phyloP scores from a whole-genome alignment of 2,113 vertebrate species.

The Sinocyclocheilus rhinocerous region DNA sequence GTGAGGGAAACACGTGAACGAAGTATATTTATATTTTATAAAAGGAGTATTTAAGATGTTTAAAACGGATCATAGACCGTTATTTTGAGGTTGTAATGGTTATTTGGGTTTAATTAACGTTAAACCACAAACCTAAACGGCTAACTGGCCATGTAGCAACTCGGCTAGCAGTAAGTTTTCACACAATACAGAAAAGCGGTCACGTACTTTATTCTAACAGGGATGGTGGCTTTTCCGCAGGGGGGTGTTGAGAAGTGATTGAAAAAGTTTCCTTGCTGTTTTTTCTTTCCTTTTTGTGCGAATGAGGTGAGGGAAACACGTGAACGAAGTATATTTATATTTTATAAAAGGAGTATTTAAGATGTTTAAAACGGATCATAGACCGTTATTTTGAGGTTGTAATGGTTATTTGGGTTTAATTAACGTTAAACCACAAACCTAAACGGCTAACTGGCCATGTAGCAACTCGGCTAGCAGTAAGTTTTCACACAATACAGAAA shows the following conservation, averaged over 20 bases:
- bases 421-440: background rate
- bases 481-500: slow-evolving; percentile 18
- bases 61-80: background rate
- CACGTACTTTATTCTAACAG: slow-evolving; percentile 54
- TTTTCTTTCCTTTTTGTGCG: slow-evolving; percentile 43
- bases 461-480: slow-evolving; percentile 21
- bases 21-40: background rate
- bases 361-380: background rate
- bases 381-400: background rate
- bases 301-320: slow-evolving; percentile 36
- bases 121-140: slow-evolving; percentile 2
- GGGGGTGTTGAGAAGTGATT: slow-evolving; percentile 68
- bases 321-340: background rate
- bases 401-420: background rate
- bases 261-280: slow-evolving; percentile 59
- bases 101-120: background rate
- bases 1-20: slow-evolving; percentile 26
- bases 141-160: slow-evolving; percentile 34
- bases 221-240: slow-evolving; percentile 57
- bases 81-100: background rate
- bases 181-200: slow-evolving; percentile 16
- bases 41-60: background rate
- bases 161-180: slow-evolving; percentile 12
- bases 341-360: background rate
- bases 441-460: slow-evolving; percentile 30